Percentiles rank a stretch among this genome's conserved stretches.
phyloP scores from a whole-genome alignment of 2,797 vertebrate species.

The Poeciliopsis paucimaculata region DNA sequence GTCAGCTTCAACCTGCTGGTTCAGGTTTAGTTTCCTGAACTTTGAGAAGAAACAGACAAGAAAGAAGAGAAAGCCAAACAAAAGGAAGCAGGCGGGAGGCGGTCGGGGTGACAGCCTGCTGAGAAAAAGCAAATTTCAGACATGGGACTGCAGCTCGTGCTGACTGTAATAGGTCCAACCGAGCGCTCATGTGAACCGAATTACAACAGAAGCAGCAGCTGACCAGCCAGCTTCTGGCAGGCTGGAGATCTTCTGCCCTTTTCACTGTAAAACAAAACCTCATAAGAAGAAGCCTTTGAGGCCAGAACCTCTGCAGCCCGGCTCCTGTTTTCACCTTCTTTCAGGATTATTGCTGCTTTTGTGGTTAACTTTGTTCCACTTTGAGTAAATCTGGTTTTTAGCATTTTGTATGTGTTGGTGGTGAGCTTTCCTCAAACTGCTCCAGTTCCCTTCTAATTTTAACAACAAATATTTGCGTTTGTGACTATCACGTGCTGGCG shows the following conservation, averaged over 20 bases:
- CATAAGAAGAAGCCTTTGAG: background rate
- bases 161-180: slow-evolving; percentile 68
- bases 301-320: background rate
- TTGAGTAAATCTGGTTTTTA: background rate
- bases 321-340: background rate
- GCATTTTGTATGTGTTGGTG: background rate
- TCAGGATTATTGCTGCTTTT: background rate
- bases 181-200: slow-evolving; percentile 83
- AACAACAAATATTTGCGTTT: slow-evolving; percentile 34
- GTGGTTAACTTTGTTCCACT: background rate
- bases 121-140: slow-evolving; percentile 41
- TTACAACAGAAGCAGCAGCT: slow-evolving; percentile 78
- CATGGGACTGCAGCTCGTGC: slow-evolving; percentile 59
- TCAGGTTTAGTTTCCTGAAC: slow-evolving; percentile 25
- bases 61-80: slow-evolving; percentile 17
- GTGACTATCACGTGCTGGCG: slow-evolving; percentile 39
- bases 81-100: slow-evolving; percentile 19
- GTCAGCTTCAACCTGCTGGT: slow-evolving; percentile 29
- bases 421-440: background rate
- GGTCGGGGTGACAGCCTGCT: slow-evolving; percentile 1
- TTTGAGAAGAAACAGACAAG: slow-evolving; percentile 21
- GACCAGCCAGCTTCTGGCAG: slow-evolving; percentile 49
- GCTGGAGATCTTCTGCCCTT: slow-evolving; percentile 3
- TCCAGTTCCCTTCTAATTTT: slow-evolving; percentile 15
- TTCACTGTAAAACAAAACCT: background rate